Evolutionary conservation across 2,797 vertebrate genomes (phyloP), one percentile per base, ranked within the genome.

Genomic region (Crenichthys baileyi): DNA sequence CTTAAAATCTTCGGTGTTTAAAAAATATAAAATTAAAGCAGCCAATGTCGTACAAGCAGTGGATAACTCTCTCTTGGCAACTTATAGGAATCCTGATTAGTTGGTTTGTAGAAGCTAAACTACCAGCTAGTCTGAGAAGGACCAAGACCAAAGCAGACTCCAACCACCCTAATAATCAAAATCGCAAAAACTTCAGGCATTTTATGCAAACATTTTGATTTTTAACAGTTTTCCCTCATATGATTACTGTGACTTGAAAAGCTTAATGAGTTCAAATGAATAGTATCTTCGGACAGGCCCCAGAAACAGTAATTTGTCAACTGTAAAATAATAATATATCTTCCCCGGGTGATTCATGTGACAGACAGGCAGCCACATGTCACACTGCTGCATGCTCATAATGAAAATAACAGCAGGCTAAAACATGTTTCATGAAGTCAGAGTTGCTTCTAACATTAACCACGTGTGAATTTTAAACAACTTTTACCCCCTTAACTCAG

Each of bases 351-450:
- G 77, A 87, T 83, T 82, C 56, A 61, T 81, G 46, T 87, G 80
- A 88, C 89, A 89, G 73, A 26, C 26, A 60, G 76, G 51, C 41
- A n/a, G 39, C 16, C 87, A 77, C 88, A 85, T 83, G 91, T 73
- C 82, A 76, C 80, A 26, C 53, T 22, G 51, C 85, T 78, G 80
- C 75, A 44, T 61, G 75, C 79, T 72, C 72, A 61, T 44, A 83
- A 70, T 79, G 81, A 77, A 81, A 46, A 68, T 78, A 29, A 65
- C 72, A 76, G 71, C 0, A 8, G 84, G 83, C 85, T 80, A 76
- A 70, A 72, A 82, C 73, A 22, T 9, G 75, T 82, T 84, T 81
- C 73, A 83, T 36, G 24, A 71, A 73, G 70, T 79, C 13, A 84
- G 22, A 90, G 70, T 82, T 89, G 77, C 16, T 65, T 50, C 46